Evolutionary conservation across 2,888 invertebrate species (phyloP).

Genomic region (Anoncus sp.): DNA sequence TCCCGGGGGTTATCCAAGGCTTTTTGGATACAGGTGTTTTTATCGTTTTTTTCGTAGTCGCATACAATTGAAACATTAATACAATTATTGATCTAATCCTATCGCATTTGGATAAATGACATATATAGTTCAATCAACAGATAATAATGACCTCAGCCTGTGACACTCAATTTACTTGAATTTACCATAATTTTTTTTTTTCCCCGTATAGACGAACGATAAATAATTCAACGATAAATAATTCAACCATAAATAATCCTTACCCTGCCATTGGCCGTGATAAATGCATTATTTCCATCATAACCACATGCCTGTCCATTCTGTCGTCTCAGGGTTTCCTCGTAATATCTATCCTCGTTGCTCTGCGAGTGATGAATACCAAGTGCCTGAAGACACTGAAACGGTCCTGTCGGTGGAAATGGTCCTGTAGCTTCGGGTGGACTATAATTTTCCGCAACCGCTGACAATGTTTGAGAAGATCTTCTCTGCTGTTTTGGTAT

Average conservation of each 20-base stretch:
- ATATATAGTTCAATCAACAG: too few relatives aligned
- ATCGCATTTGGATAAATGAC: too few relatives aligned
- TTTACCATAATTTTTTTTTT: too few relatives aligned
- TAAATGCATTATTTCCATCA: slow-evolving; percentile 72
- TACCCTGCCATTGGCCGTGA: slow-evolving; percentile 81
- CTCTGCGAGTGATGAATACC: slow-evolving; percentile 79
- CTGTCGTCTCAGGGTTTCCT: slow-evolving; percentile 83
- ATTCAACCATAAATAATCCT: slow-evolving; percentile 48
- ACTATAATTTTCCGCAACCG: slow-evolving; percentile 85
- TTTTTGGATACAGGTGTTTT: too few relatives aligned
- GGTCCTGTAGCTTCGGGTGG: slow-evolving; percentile 85
- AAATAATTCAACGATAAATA: background rate
- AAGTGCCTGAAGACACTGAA: slow-evolving; percentile 86
- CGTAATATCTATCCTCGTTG: slow-evolving; percentile 81
- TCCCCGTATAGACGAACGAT: too few relatives aligned
- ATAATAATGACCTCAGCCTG: too few relatives aligned
- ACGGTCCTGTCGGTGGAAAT: slow-evolving; percentile 85
- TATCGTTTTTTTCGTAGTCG: too few relatives aligned
- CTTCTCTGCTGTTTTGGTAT: slow-evolving; percentile 81
- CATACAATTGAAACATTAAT: too few relatives aligned
- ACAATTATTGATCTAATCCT: too few relatives aligned
- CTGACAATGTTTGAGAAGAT: slow-evolving; percentile 83
- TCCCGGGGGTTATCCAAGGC: too few relatives aligned
- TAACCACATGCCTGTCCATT: slow-evolving; percentile 81
- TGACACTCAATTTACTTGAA: too few relatives aligned